Percentiles rank a stretch among this genome's conserved stretches.
These are phyloP conservation scores for Triplophysa siluroides DNA, from an alignment of 2,113 vertebrate species.

Conservation along the genomic window DNA sequence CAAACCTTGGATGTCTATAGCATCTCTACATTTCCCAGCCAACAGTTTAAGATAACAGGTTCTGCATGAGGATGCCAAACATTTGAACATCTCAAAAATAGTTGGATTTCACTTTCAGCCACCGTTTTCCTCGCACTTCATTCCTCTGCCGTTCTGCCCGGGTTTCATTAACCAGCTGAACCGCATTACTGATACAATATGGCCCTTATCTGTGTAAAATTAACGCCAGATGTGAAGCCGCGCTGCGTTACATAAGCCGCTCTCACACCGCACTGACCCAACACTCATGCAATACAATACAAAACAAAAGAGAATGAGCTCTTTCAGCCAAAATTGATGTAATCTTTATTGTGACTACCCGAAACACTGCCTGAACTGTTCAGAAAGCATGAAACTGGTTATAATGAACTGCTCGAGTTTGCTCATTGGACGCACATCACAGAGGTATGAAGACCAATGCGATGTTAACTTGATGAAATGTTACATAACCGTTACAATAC, in stretches of 20 bases:
- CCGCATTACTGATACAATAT: conserved; percentile 51
- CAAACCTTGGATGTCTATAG: conserved; percentile 34
- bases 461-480: not conserved
- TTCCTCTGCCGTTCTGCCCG: not conserved
- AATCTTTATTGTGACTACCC: conserved; percentile 26
- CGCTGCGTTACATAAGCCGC: conserved; percentile 26
- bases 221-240: conserved; percentile 42
- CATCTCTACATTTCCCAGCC: conserved; percentile 36
- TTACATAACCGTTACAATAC: not conserved
- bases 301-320: not conserved
- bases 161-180: conserved; percentile 38
- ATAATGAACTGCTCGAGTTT: not conserved
- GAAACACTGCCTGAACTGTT: not conserved
- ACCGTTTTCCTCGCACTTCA: not conserved
- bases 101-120: conserved; percentile 36
- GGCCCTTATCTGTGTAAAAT: conserved; percentile 48
- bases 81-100: conserved; percentile 18
- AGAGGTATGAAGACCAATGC: not conserved
- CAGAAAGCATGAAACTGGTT: conserved; percentile 23
- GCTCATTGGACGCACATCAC: not conserved
- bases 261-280: conserved; percentile 6
- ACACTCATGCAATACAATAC: not conserved
- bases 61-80: not conserved
- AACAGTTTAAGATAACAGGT: conserved; percentile 53
- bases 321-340: not conserved